Evolutionary conservation across 2,888 invertebrate species (phyloP).

Genomic region (Myopa tessellatipennis): DNA sequence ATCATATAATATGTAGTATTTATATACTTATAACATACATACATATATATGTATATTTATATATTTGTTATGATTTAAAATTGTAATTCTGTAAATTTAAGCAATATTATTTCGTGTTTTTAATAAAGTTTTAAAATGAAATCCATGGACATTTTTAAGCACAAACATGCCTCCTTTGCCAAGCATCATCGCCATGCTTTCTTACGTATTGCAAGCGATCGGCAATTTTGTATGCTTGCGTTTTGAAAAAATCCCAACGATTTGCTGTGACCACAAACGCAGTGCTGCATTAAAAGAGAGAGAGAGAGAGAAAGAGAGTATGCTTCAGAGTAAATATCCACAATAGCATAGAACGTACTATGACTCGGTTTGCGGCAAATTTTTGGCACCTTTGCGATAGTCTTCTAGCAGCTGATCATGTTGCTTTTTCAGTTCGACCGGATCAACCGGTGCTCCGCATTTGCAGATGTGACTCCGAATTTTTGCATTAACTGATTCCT

Average conservation of each 20-base stretch:
- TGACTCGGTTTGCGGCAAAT: slow-evolving; percentile 53
- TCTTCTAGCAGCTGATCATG: slow-evolving; percentile 54
- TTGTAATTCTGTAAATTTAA: slow-evolving; percentile 51
- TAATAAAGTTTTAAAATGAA: slow-evolving; percentile 3
- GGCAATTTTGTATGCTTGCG: slow-evolving; percentile 55
- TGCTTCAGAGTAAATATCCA: slow-evolving; percentile 3
- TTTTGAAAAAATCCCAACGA: slow-evolving; percentile 63
- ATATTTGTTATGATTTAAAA: not conserved
- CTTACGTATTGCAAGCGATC: slow-evolving; percentile 62
- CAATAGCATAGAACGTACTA: slow-evolving; percentile 57
- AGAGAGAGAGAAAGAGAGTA: not conserved
- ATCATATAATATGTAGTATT: too few relatives aligned
- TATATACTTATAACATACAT: slow-evolving; percentile 1
- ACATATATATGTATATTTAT: not conserved
- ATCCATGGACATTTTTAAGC: slow-evolving; percentile 49
- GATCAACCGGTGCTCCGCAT: slow-evolving; percentile 58
- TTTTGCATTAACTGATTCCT: slow-evolving; percentile 56
- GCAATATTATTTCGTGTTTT: slow-evolving; percentile 45
- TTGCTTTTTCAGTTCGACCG: slow-evolving; percentile 49
- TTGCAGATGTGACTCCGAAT: slow-evolving; percentile 60
- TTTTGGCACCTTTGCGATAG: slow-evolving; percentile 47
- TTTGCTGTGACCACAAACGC: slow-evolving; percentile 60
- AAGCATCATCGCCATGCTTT: slow-evolving; percentile 43
- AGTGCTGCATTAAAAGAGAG: slow-evolving; percentile 53
- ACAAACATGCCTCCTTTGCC: slow-evolving; percentile 60